Base-by-base conservation (phyloP, 2,888 invertebrate genomes). In the Oligia strigilis region DNA sequence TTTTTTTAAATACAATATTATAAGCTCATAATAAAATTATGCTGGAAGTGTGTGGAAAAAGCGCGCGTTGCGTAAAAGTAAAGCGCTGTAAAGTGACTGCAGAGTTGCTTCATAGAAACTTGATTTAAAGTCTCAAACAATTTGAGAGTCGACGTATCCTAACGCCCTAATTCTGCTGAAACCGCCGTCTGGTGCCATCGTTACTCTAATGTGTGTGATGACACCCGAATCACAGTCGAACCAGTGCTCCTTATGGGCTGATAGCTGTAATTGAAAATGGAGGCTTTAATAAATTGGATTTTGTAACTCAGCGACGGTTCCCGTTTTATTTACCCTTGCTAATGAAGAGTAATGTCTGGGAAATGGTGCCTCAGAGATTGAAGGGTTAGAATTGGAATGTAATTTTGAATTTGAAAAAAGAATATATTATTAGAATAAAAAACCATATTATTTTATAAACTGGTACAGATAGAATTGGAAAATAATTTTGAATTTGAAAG, bases 111-210 rank as follows among this genome's bases (percentile, higher is more conserved):
- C 71, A 73, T 62, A 65, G 43, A 43, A 49, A 2, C 52, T 19
- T 52, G 49, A 66, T 79, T 55, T 40, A 75, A 66, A 77, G 52
- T 60, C 52, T 86, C 67, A 88, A 80, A 77, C 58, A 69, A 74
- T 82, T 78, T 78, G 69, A 46, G 75, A 66, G 72, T 90, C 87
- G 23, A 90, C 91, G 60, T 90, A 92, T 6, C 97, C 97, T 40
- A 96, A 97, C 0, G 97, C 92, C 75, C 97, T 93, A n/a, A 98
- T 92, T 87, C 98, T 96, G 87, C 98, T 97, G 84, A 98, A 94
- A 23, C 98, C 98, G 6, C 98, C 98, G 89, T 98, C 98, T 1
- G 98, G 98, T 0, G 97, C 97, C 88, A 98, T 97, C 69, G 97
- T 97, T 9, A 98, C 96, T 87, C 96, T 95, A 23, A 98, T 92